These are phyloP conservation scores for Chymomyza procnemis DNA, from an alignment of 2,888 invertebrate species.

Conservation along the genomic window DNA sequence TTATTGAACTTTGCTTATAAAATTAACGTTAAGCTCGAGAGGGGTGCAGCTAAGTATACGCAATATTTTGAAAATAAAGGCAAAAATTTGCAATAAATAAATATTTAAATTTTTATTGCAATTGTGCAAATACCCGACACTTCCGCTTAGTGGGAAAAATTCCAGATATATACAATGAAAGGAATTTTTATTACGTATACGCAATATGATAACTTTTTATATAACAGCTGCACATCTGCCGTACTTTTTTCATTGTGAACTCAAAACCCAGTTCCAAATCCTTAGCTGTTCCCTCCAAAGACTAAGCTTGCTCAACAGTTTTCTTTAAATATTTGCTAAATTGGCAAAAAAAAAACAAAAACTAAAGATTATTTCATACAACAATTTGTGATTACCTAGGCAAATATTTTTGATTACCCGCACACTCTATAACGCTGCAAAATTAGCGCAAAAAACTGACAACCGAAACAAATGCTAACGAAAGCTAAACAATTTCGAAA, in stretches of 20 bases:
- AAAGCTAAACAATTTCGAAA: conserved; percentile 25
- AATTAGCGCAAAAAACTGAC: conserved; percentile 28
- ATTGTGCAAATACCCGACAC: conserved; percentile 20
- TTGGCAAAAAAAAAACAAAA: conserved; percentile 18
- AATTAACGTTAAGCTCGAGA: conserved; percentile 27
- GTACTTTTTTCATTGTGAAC: not conserved
- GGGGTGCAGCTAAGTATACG: conserved; percentile 4
- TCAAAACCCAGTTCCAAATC: not conserved
- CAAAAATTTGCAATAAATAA: conserved; percentile 33
- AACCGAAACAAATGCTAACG: conserved; percentile 29
- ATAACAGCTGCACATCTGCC: not conserved
- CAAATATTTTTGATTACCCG: conserved; percentile 54
- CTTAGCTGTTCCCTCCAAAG: not conserved
- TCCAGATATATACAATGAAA: not conserved
- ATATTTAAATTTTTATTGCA: conserved; percentile 33
- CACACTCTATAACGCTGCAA: conserved; percentile 22
- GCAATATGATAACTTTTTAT: not conserved
- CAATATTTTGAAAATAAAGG: conserved; percentile 20
- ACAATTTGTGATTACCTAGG: conserved; percentile 41
- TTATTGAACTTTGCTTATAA: conserved; percentile 46
- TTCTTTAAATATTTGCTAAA: conserved; percentile 27
- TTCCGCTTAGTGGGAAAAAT: not conserved
- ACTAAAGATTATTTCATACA: conserved; percentile 18
- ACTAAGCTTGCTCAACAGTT: conserved; percentile 30
- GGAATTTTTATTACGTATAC: not conserved